Evolutionary conservation across 2,113 vertebrate genomes (phyloP), one percentile per base, ranked within the genome.

Genomic region (Grammomys dolichurus): DNA sequence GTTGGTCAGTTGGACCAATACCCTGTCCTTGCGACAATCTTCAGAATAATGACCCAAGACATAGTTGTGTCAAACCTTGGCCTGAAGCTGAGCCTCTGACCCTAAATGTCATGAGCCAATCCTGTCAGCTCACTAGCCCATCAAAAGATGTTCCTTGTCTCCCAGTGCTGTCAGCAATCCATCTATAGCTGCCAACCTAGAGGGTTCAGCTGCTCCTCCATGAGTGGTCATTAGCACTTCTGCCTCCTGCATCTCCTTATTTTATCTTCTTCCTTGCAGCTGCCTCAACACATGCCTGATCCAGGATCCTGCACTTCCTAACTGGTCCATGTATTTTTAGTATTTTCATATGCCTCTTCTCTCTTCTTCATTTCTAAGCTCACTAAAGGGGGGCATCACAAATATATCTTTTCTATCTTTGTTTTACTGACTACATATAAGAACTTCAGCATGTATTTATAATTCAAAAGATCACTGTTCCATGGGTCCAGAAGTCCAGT

Each of bases 61-160:
- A 93, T 6, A 28, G 69, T 77, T 95, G 33, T 90, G 16, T 67
- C 90, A 94, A 94, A 90, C 26, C 56, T 22, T 94, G 82, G 73
- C 48, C 36, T 72, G 10, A 85, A 89, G 80, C 86, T 73, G 33
- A 95, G 76, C 33, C n/a, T 84, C 72, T 95, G 58, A 77, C 60
- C 31, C 60, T 89, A 48, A 43, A 88, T 67, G 46, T 48, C 56
- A 77, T 73, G 40, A 85, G 86, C 80, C 92, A 67, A 40, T 88
- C 36, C 19, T 91, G 60, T 92, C 67, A 96, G 46, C 86, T 89
- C 72, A 92, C 43, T 31, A 54, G 82, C 22, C 51, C 46, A 46
- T 67, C 17, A 58, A 84, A 81, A 54, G 6, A 54, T 75, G 7
- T n/a, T 17, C 8, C 7, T 76, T 40, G 80, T 7, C 22, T 46